Percentiles rank a stretch among this genome's conserved stretches.
phyloP scores from a whole-genome alignment of 1,140 invertebrate species.

The Drosophila erecta region DNA sequence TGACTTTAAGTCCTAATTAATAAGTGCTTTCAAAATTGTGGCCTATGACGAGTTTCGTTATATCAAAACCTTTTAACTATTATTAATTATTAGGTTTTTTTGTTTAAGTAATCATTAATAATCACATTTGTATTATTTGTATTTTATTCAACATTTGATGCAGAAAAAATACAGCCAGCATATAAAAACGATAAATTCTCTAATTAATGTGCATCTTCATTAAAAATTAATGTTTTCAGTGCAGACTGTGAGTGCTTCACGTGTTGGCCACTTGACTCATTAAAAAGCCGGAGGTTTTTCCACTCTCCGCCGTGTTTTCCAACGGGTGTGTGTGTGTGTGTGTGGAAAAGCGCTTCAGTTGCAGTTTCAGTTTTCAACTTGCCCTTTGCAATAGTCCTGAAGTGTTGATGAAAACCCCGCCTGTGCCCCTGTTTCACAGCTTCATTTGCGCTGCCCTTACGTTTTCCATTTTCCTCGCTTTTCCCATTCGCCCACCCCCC shows the following conservation, averaged over 20 bases:
- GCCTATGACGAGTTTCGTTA: too few relatives aligned
- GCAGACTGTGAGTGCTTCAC: constrained; percentile 22
- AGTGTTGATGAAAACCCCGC: constrained; percentile 70
- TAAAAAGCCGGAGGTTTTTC: constrained; percentile 52
- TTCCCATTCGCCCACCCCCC: background rate
- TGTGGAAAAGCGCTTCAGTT: constrained; percentile 74
- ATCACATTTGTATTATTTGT: too few relatives aligned
- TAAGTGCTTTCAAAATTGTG: too few relatives aligned
- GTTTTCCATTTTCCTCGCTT: constrained; percentile 5
- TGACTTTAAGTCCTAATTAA: too few relatives aligned
- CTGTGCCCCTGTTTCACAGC: background rate
- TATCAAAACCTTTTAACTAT: too few relatives aligned
- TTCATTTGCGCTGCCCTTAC: constrained; percentile 24
- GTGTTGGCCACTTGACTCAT: constrained; percentile 83
- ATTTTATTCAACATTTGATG: too few relatives aligned
- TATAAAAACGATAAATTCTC: too few relatives aligned
- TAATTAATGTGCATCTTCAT: too few relatives aligned
- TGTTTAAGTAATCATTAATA: too few relatives aligned
- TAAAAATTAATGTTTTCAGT: background rate
- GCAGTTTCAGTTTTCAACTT: constrained; percentile 76
- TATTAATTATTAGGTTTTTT: too few relatives aligned
- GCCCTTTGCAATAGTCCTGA: constrained; percentile 50
- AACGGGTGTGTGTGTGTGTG: constrained; percentile 28
- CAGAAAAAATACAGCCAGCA: too few relatives aligned
- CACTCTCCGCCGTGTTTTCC: constrained; percentile 25